Percentiles rank a stretch among this genome's conserved stretches.
Conservation (phyloP, 2,113 vertebrate species). For the Spea bombifrons region DNA sequence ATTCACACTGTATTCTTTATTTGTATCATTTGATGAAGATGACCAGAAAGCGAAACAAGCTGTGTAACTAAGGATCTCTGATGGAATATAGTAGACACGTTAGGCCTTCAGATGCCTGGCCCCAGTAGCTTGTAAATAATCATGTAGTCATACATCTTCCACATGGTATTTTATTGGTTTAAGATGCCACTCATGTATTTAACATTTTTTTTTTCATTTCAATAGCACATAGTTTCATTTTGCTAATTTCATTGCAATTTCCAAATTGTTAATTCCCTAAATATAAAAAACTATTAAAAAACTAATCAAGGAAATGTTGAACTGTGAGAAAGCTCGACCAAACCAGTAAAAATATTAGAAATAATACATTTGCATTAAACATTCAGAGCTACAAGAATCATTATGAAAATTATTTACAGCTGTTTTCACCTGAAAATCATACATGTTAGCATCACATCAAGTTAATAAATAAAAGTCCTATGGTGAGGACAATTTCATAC, state of each 20-base stretch:
- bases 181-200: background rate
- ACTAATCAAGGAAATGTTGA: conserved; percentile 4
- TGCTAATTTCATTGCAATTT: background rate
- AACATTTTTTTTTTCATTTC: background rate
- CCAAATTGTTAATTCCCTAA: background rate
- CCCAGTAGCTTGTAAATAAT: background rate
- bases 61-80: too few relatives aligned
- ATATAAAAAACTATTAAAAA: conserved; percentile 9
- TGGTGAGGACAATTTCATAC: background rate
- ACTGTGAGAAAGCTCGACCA: background rate
- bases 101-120: too few relatives aligned
- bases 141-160: background rate
- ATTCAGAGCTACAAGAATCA: conserved; percentile 1
- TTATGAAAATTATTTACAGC: conserved; percentile 18
- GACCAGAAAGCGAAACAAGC: too few relatives aligned
- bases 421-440: background rate
- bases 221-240: too few relatives aligned
- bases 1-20: too few relatives aligned
- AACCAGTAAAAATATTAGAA: conserved; percentile 23
- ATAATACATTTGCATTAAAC: conserved; percentile 22
- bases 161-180: conserved; percentile 26
- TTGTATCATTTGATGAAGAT: too few relatives aligned
- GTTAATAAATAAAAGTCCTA: conserved; percentile 38
- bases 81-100: too few relatives aligned
- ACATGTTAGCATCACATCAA: conserved; percentile 22